Evolutionary conservation across 2,797 vertebrate genomes (phyloP).

Genomic region (Momotus momota): DNA sequence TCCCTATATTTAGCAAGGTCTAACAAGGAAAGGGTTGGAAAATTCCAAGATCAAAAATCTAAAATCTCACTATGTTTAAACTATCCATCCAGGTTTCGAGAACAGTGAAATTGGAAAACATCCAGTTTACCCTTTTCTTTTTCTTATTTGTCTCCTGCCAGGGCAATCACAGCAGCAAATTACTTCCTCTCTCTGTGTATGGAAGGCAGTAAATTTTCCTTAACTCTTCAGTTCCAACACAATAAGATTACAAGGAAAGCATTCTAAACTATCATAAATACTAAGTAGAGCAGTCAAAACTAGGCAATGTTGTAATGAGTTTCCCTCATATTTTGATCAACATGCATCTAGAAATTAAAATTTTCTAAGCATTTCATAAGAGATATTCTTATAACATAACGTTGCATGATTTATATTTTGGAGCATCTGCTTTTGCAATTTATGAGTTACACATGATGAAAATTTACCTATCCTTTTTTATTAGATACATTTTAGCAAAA

Average conservation of each 20-base stretch:
- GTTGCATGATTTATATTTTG: rapidly evolving
- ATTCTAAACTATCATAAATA: background rate
- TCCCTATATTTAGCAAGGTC: background rate
- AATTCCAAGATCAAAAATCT: background rate
- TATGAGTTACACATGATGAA: background rate
- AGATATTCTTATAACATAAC: background rate
- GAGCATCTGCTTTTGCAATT: background rate
- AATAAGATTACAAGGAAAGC: background rate
- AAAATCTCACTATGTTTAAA: background rate
- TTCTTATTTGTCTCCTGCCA: background rate
- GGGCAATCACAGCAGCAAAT: slow-evolving; percentile 19
- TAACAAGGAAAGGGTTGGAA: background rate
- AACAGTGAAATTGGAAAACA: background rate
- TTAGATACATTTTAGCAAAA: background rate
- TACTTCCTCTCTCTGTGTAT: background rate
- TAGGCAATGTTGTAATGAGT: background rate
- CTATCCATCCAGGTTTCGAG: background rate
- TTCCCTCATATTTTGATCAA: background rate
- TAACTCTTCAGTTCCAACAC: background rate
- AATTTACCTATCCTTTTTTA: background rate
- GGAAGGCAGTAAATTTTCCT: slow-evolving; percentile 3
- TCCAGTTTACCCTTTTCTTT: background rate
- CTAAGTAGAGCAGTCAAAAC: background rate
- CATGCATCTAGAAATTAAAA: background rate
- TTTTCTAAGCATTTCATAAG: background rate